A percentile compares a stretch with the other conserved stretches of the same genome.
phyloP scores from a whole-genome alignment of 2,113 vertebrate genomes.

The Pterophyllum scalare region DNA sequence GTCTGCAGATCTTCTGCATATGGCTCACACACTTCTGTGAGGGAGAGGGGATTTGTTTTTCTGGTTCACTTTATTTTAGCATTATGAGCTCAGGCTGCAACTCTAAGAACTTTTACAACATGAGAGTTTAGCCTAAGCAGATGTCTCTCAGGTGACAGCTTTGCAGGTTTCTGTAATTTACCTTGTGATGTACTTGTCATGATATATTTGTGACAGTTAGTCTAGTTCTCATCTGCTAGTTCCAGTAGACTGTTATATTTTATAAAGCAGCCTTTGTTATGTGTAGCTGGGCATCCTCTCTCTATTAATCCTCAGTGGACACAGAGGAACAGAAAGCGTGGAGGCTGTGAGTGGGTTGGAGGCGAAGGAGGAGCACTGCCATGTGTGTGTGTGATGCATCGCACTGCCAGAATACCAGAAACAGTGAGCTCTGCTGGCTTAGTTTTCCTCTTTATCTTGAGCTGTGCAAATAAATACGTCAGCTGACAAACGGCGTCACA shows the following conservation, averaged over 20 bases:
- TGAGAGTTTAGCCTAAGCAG: background rate
- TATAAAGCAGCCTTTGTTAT: constrained; percentile 13
- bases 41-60: too few species aligned
- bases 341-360: constrained; percentile 25
- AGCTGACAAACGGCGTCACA: background rate
- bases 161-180: background rate
- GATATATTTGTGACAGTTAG: background rate
- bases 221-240: background rate
- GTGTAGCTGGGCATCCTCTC: constrained; percentile 3
- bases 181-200: background rate
- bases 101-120: background rate
- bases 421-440: constrained; percentile 49
- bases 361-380: constrained; percentile 4
- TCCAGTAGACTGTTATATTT: background rate
- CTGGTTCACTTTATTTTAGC: too few species aligned
- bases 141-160: background rate
- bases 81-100: too few species aligned
- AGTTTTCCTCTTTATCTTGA: constrained; percentile 5
- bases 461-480: constrained; percentile 34
- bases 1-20: constrained; percentile 27
- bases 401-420: constrained; percentile 39
- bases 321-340: constrained; percentile 4
- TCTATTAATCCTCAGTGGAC: background rate
- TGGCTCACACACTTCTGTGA: constrained; percentile 25
- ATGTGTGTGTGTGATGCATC: constrained; percentile 9